Evolutionary conservation across 2,113 vertebrate genomes (phyloP).

Genomic region (Pteronura brasiliensis): DNA sequence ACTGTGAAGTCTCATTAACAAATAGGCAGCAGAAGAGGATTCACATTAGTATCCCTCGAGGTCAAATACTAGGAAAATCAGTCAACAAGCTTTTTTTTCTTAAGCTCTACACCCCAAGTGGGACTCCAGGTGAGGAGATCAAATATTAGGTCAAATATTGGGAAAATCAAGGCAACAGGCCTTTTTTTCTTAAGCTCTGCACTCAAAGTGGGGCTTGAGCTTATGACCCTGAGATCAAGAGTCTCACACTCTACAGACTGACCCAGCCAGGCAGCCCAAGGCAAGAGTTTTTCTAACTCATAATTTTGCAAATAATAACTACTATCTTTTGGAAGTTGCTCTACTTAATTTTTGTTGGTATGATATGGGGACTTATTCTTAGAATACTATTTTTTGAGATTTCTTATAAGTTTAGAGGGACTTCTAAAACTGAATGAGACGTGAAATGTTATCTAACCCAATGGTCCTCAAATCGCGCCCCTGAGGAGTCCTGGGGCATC

Average conservation of each 20-base stretch:
- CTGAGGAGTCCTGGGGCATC: background rate
- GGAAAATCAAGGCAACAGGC: background rate
- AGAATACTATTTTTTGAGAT: background rate
- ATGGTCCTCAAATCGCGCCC: background rate
- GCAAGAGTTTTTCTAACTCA: background rate
- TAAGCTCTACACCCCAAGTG: background rate
- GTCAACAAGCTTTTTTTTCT: background rate
- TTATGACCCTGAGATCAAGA: background rate
- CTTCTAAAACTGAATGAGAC: background rate
- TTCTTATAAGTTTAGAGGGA: background rate
- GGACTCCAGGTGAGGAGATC: background rate
- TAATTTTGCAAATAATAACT: background rate
- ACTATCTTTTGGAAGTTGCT: background rate
- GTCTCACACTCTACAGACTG: background rate
- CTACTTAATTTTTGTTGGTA: background rate
- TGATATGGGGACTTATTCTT: background rate
- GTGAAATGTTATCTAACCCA: background rate
- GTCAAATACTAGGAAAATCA: background rate
- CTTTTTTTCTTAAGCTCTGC: background rate
- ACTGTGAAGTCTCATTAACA: background rate
- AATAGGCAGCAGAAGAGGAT: background rate
- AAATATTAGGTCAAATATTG: background rate
- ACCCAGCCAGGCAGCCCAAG: background rate
- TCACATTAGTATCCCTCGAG: background rate
- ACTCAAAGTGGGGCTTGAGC: background rate